phyloP scores from a whole-genome alignment of 2,113 vertebrate genomes.

The Opisthocomus hoazin region DNA sequence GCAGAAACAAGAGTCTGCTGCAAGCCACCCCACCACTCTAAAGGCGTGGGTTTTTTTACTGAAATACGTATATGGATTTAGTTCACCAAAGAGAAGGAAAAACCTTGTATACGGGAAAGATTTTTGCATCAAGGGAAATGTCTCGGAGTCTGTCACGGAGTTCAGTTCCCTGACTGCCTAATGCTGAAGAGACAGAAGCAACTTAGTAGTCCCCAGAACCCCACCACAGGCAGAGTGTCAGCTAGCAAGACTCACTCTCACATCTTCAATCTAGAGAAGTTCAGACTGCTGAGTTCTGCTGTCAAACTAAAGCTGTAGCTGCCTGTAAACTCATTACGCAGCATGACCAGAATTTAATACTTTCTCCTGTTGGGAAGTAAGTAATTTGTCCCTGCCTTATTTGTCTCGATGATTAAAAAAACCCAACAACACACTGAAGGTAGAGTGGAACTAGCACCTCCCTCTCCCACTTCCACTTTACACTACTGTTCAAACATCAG shows the following conservation, averaged over 20 bases:
- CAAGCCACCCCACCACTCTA: background rate
- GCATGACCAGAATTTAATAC: background rate
- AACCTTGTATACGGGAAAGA: background rate
- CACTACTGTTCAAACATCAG: background rate
- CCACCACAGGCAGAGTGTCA: background rate
- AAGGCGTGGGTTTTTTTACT: background rate
- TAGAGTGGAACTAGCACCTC: background rate
- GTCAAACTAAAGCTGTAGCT: background rate
- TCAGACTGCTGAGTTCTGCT: background rate
- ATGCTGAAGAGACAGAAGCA: background rate
- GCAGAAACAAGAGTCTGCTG: background rate
- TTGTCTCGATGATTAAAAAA: background rate
- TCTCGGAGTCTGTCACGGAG: background rate
- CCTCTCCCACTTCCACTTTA: background rate
- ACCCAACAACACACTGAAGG: background rate
- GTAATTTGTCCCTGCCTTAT: background rate
- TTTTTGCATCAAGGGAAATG: background rate
- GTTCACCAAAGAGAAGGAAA: background rate
- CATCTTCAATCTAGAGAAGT: background rate
- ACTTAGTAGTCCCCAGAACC: background rate
- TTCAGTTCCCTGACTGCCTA: background rate
- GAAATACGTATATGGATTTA: background rate
- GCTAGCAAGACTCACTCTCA: background rate
- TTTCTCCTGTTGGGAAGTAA: background rate
- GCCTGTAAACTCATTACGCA: background rate